A percentile compares a stretch with the other conserved stretches of the same genome.
Evolutionary conservation across 1,140 invertebrate species (phyloP).

Genomic region (Drosophila malerkotliana): DNA sequence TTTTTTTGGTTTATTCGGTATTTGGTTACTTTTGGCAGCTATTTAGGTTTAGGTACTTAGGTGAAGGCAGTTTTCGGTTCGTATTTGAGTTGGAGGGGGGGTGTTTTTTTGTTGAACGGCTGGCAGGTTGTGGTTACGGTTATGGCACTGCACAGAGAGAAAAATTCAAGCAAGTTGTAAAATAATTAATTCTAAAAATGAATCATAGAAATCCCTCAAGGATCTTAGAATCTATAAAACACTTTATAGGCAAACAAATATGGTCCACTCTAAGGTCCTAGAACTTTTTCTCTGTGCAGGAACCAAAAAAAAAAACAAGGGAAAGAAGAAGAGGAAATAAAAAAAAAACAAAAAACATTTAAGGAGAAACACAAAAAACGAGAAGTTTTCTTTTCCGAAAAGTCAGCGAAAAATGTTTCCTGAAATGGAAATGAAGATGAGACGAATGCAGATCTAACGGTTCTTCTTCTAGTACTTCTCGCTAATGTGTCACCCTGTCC

Average conservation of each 20-base stretch:
- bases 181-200: background rate
- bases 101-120: conserved; percentile 23
- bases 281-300: conserved; percentile 13
- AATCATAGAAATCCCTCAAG: background rate
- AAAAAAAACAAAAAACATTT: conserved; percentile 1
- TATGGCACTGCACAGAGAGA: conserved; percentile 70
- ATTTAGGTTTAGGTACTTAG: conserved; percentile 45
- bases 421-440: background rate
- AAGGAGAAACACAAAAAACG: conserved; percentile 29
- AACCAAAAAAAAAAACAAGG: conserved; percentile 2
- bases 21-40: conserved; percentile 55
- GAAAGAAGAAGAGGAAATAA: background rate
- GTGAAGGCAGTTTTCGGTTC: conserved; percentile 67
- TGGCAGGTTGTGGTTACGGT: conserved; percentile 57
- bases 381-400: conserved; percentile 28
- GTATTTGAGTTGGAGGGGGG: conserved; percentile 52
- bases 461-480: conserved; percentile 11
- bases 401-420: conserved; percentile 42
- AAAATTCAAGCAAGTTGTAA: conserved; percentile 4
- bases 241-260: background rate
- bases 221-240: background rate
- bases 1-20: conserved; percentile 11
- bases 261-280: no score
- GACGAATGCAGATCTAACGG: background rate
- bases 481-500: background rate